Conservation (phyloP, 2,797 vertebrate species). For the Dermochelys coriacea region DNA sequence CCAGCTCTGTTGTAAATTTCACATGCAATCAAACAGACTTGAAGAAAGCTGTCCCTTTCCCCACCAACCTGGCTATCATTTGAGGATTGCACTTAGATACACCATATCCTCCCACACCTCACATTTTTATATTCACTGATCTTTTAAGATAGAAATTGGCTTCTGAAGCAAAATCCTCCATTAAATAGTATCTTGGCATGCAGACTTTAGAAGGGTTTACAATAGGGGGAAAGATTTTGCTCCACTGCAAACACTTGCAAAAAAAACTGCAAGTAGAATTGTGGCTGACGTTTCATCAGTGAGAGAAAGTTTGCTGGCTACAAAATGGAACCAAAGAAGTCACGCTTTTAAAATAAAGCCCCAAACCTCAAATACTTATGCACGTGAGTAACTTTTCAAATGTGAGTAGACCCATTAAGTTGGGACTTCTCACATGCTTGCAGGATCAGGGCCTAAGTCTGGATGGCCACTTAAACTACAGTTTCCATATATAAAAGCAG, state of each 20-base stretch:
- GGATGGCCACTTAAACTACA: background rate
- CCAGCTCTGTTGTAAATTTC: slow-evolving; percentile 76
- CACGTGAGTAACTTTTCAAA: background rate
- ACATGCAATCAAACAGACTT: slow-evolving; percentile 73
- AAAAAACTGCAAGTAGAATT: background rate
- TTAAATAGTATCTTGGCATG: slow-evolving; percentile 24
- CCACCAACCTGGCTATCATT: slow-evolving; percentile 63
- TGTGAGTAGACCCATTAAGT: background rate
- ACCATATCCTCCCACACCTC: slow-evolving; percentile 57
- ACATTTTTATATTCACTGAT: slow-evolving; percentile 52
- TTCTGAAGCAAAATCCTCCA: slow-evolving; percentile 36
- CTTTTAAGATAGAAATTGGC: slow-evolving; percentile 62
- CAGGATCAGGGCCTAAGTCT: background rate
- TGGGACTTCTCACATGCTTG: background rate
- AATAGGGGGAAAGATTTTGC: slow-evolving; percentile 26
- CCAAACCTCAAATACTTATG: background rate
- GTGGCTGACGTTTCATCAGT: background rate
- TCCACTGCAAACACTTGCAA: slow-evolving; percentile 9
- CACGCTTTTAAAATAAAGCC: background rate
- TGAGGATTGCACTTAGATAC: slow-evolving; percentile 67
- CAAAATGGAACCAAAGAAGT: background rate
- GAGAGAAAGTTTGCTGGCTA: background rate
- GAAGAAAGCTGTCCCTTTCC: slow-evolving; percentile 64
- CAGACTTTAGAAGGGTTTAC: slow-evolving; percentile 17
- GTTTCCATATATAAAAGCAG: background rate